Evolutionary conservation across 2,797 vertebrate genomes (phyloP).

Genomic region (Vespertilio murinus): DNA sequence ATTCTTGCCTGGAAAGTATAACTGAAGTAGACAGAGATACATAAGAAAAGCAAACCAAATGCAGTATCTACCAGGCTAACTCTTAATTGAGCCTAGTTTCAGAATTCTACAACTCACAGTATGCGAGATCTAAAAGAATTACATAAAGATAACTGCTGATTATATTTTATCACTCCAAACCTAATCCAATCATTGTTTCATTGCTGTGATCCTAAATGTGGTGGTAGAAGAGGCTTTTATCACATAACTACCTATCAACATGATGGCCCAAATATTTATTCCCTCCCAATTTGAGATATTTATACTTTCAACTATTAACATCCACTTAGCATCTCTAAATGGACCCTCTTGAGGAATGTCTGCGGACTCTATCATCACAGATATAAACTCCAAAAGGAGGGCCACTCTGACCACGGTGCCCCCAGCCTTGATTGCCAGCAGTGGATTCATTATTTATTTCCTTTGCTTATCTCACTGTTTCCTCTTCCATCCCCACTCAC

Average conservation of each 20-base stretch:
- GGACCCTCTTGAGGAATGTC: not conserved
- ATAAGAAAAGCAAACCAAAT: constrained; percentile 42
- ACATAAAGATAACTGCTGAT: not conserved
- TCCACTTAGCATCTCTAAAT: not conserved
- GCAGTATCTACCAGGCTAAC: constrained; percentile 5
- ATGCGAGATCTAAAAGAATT: not conserved
- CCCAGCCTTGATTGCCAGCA: not conserved
- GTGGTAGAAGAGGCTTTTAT: not conserved
- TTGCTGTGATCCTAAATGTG: not conserved
- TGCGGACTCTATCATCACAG: not conserved
- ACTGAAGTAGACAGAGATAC: constrained; percentile 15
- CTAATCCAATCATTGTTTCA: not conserved
- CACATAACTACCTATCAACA: not conserved
- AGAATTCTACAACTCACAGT: not conserved
- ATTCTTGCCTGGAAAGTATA: constrained; percentile 70
- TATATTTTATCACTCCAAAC: not conserved
- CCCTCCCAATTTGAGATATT: not conserved
- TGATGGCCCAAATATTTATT: not conserved
- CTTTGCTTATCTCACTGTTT: not conserved
- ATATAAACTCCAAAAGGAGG: not conserved
- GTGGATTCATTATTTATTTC: not conserved
- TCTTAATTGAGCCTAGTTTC: constrained; percentile 32
- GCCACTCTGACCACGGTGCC: not conserved
- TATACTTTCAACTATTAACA: not conserved
- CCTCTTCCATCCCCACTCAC: not conserved